These are phyloP conservation scores for Streptopelia turtur DNA, from an alignment of 2,797 vertebrate genomes.

Conservation along the genomic window DNA sequence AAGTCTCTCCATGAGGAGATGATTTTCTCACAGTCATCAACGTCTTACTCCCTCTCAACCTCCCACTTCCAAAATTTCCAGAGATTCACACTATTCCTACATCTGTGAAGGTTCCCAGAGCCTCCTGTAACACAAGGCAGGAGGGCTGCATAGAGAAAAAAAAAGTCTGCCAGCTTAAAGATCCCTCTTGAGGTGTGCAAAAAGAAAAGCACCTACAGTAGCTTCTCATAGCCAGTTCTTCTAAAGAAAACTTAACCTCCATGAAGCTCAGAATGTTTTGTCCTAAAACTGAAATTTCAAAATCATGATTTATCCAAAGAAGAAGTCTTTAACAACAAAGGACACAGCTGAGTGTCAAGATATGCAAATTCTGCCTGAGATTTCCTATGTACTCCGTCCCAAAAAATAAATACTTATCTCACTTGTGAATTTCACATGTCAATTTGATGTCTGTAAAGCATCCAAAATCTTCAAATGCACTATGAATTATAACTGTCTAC, in stretches of 20 bases:
- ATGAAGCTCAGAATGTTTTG: background rate
- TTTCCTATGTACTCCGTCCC: background rate
- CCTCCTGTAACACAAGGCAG: background rate
- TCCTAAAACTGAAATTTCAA: background rate
- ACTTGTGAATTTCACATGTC: background rate
- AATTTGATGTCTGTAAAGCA: background rate
- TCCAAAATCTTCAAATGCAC: background rate
- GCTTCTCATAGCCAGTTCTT: background rate
- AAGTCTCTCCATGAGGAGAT: background rate
- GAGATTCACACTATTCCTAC: background rate
- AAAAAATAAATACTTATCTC: background rate
- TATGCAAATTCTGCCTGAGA: background rate
- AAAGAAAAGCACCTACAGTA: background rate
- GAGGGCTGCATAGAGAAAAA: background rate
- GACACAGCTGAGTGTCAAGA: background rate
- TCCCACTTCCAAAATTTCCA: background rate
- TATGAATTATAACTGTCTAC: background rate
- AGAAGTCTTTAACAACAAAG: background rate
- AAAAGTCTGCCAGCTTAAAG: background rate
- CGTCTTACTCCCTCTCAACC: background rate
- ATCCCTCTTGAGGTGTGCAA: background rate
- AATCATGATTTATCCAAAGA: background rate
- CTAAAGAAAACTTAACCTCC: background rate
- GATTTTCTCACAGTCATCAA: background rate
- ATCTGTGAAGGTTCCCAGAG: background rate